Conservation (phyloP, 2,113 vertebrate species). For the Glaucidium brasilianum region DNA sequence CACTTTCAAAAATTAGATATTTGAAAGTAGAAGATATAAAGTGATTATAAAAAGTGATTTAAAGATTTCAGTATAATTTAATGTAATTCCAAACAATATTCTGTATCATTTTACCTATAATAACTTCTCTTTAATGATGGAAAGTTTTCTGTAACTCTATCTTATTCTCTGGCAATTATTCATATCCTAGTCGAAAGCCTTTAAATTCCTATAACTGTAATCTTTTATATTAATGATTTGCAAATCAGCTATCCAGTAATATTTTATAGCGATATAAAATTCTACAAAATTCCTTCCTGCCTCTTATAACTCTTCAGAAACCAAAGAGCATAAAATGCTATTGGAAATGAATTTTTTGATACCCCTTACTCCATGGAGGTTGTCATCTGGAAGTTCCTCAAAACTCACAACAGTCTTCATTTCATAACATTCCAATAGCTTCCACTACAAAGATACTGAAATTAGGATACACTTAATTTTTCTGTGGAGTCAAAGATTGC, state of each 20-base stretch:
- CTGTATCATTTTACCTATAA: constrained; percentile 11
- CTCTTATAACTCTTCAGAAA: background rate
- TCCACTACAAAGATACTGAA: background rate
- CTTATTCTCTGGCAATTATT: constrained; percentile 6
- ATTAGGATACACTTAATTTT: background rate
- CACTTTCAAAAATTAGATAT: background rate
- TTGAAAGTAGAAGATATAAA: background rate
- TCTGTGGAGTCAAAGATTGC: background rate
- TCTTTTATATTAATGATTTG: constrained; percentile 47
- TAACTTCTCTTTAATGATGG: background rate
- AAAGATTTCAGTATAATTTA: constrained; percentile 25
- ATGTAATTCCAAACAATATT: constrained; percentile 28
- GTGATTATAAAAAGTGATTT: constrained; percentile 13
- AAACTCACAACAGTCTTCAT: background rate
- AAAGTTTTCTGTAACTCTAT: constrained; percentile 4
- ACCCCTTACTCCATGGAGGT: background rate
- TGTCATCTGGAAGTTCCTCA: background rate
- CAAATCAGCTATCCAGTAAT: background rate
- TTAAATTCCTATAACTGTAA: background rate
- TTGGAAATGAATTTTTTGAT: background rate
- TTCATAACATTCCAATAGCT: background rate
- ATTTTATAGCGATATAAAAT: background rate
- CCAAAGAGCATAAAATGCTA: background rate
- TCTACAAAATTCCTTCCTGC: background rate
- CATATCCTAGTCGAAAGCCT: constrained; percentile 20